phyloP scores from a whole-genome alignment of 2,113 vertebrate species.

The Cryptotis parvus region DNA sequence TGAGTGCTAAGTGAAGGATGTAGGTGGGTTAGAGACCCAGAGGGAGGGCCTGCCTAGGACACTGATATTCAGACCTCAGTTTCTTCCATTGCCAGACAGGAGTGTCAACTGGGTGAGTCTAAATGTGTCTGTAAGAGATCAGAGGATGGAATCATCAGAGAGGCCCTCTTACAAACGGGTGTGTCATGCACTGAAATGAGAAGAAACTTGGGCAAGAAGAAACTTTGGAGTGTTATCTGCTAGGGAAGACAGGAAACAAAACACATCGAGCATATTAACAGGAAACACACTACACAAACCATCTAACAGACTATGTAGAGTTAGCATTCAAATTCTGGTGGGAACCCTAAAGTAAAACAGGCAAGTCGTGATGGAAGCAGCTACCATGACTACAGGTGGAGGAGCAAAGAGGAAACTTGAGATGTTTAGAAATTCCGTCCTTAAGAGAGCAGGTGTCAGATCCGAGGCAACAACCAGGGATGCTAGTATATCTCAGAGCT shows the following conservation, averaged over 20 bases:
- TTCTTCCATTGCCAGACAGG: neutral
- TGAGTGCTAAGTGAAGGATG: neutral
- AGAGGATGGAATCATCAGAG: rapidly evolving
- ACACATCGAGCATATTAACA: neutral
- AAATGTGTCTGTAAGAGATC: neutral
- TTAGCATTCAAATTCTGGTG: too few species aligned
- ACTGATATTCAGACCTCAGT: neutral
- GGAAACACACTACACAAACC: neutral
- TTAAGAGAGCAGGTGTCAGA: neutral
- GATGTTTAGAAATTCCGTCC: neutral
- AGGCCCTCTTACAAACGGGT: neutral
- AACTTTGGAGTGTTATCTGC: too few species aligned
- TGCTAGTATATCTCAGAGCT: neutral
- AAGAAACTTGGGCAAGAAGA: neutral
- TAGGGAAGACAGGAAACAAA: neutral
- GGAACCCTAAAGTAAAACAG: neutral
- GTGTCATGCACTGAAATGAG: neutral
- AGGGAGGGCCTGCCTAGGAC: neutral
- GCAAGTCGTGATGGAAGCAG: neutral
- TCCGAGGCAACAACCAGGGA: neutral
- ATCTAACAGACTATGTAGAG: neutral
- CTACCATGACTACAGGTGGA: neutral
- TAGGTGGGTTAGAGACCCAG: neutral
- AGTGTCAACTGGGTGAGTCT: neutral
- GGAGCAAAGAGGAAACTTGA: neutral